Conservation (phyloP, 2,888 invertebrate genomes). For the Acleris emargana region DNA sequence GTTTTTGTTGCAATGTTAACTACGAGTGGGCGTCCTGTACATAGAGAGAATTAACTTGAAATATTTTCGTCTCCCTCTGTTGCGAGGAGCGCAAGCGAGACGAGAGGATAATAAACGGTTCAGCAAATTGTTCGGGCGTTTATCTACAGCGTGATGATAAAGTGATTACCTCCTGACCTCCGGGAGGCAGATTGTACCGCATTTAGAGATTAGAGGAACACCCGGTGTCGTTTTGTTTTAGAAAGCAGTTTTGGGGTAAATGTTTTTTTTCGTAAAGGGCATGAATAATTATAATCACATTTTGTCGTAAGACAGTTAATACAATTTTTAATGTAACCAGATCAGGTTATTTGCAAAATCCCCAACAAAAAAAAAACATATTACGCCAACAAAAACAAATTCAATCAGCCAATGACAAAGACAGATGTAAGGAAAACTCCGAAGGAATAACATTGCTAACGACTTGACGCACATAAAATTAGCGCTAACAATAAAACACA, state of each 20-base stretch:
- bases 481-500: slow-evolving; percentile 29
- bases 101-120: slow-evolving; percentile 43
- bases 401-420: slow-evolving; percentile 44
- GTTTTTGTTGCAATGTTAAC: slow-evolving; percentile 14
- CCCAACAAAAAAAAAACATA: too few species aligned
- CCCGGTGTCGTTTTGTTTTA: not conserved
- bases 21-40: slow-evolving; percentile 59
- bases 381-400: too few species aligned
- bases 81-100: slow-evolving; percentile 51
- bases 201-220: slow-evolving; percentile 35
- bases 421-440: slow-evolving; percentile 28
- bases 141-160: slow-evolving; percentile 60
- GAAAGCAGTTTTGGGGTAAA: not conserved
- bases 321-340: too few species aligned
- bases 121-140: slow-evolving; percentile 46
- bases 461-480: slow-evolving; percentile 17
- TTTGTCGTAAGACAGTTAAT: too few species aligned
- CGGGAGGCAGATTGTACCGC: slow-evolving; percentile 42
- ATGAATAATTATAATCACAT: too few species aligned
- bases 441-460: slow-evolving; percentile 20
- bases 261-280: too few species aligned
- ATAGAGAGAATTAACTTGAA: slow-evolving; percentile 46
- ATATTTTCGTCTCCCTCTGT: slow-evolving; percentile 53
- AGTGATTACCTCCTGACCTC: slow-evolving; percentile 68
- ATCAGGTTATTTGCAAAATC: too few species aligned